Evolutionary conservation across 2,113 vertebrate genomes (phyloP).

Genomic region (Odontophorus gujanensis): DNA sequence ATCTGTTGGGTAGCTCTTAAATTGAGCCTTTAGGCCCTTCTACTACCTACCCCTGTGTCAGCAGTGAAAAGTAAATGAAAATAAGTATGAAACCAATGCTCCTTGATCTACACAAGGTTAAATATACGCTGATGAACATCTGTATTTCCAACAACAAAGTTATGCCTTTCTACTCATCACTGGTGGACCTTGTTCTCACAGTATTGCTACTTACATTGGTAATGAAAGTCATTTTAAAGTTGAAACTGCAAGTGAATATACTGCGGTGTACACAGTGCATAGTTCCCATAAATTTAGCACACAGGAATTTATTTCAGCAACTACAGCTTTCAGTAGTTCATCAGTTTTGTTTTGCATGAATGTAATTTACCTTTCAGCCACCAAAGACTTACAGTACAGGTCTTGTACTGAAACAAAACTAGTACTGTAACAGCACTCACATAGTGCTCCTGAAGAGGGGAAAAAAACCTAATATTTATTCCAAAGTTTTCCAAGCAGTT

Average conservation of each 20-base stretch:
- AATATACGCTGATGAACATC: constrained; percentile 10
- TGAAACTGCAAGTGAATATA: constrained; percentile 56
- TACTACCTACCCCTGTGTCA: not conserved
- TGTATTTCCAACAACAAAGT: constrained; percentile 66
- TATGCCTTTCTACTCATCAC: constrained; percentile 20
- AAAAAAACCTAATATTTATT: constrained; percentile 45
- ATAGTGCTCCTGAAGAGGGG: constrained; percentile 52
- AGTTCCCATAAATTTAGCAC: constrained; percentile 69
- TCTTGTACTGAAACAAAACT: constrained; percentile 81
- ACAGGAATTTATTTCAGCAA: constrained; percentile 75
- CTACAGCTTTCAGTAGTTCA: constrained; percentile 76
- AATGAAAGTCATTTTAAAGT: constrained; percentile 53
- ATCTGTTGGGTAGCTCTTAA: not conserved
- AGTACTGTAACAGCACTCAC: constrained; percentile 74
- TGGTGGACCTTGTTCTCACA: constrained; percentile 49
- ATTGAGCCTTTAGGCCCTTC: not conserved
- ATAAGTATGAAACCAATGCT: constrained; percentile 2
- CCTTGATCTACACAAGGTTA: constrained; percentile 19
- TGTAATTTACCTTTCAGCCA: constrained; percentile 76
- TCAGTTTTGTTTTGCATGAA: constrained; percentile 75
- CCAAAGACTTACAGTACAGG: constrained; percentile 76
- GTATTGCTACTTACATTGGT: constrained; percentile 48
- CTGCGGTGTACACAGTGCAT: constrained; percentile 62
- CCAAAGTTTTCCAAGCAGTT: constrained; percentile 75
- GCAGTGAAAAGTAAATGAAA: constrained; percentile 43